Percentiles rank a stretch among this genome's conserved stretches.
phyloP scores from a whole-genome alignment of 2,888 invertebrate genomes.

The Metallyticus violacea region DNA sequence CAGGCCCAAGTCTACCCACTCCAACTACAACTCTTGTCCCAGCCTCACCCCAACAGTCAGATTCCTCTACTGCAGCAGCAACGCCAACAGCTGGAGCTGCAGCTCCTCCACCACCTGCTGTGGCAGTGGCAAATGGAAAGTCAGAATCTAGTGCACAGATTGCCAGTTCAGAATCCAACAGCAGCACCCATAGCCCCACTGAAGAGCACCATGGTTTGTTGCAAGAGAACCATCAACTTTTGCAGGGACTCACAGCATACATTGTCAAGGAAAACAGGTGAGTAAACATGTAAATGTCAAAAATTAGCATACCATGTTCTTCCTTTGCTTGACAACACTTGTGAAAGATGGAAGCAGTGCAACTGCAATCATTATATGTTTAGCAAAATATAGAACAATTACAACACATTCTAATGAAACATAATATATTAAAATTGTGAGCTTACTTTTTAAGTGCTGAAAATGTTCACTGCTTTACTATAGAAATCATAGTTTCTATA shows the following conservation, averaged over 20 bases:
- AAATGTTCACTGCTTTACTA: no score
- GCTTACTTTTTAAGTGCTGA: no score
- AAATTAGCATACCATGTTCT: no score
- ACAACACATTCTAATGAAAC: no score
- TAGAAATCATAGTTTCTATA: no score
- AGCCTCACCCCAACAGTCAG: constrained; percentile 10
- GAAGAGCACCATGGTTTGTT: constrained; percentile 53
- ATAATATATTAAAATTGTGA: no score
- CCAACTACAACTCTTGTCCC: constrained; percentile 10
- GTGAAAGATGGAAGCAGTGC: no score
- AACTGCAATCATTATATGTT: no score
- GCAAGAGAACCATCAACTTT: constrained; percentile 66
- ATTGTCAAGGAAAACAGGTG: constrained; percentile 64
- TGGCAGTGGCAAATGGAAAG: constrained; percentile 4
- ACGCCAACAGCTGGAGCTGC: constrained; percentile 40
- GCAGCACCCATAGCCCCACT: constrained; percentile 36
- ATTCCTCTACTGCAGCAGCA: constrained; percentile 16
- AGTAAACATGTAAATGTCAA: neutral
- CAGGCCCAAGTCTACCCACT: constrained; percentile 23
- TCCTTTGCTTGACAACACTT: no score
- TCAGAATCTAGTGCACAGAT: constrained; percentile 7
- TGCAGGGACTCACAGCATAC: constrained; percentile 68
- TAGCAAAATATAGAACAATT: no score
- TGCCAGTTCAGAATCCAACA: constrained; percentile 28
- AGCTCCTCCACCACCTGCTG: constrained; percentile 41